Evolutionary conservation across 92 coral and sea anemone genomes (phyloP), one percentile per base, ranked within the genome.

Genomic region (Muricea muricata): DNA sequence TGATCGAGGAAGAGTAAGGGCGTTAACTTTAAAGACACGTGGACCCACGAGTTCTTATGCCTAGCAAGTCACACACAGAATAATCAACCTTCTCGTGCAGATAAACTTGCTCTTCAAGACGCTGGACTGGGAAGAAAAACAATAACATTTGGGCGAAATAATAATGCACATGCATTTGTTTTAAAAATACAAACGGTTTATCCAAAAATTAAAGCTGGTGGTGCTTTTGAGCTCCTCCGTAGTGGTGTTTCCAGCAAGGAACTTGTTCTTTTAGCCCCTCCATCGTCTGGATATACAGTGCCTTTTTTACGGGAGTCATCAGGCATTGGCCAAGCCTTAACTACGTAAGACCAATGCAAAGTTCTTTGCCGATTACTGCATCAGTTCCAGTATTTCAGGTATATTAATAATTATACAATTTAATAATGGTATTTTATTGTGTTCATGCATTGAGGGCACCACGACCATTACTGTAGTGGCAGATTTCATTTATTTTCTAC

Each of bases 311-410:
- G 82, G 30, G 82, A 81, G 17, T 29, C 33, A 9, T 80, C 86
- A 7, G 90, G 90, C 29, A 50, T 87, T 14, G 86, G 81, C 32
- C 87, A 87, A 57, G 89, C 89, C 23, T 28, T 86, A 34, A 67
- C 40, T 79, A 86, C 35, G 65, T 86, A 11, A 34, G 89, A 79
- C 89, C 89, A 12, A 17, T 86, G 17, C 89, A 86, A 40, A 60
- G 33, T n/a, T 21, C 32, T 33, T 73, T 86, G 24, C 32, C n/a
- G 24, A 31, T 55, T n/a, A 71, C 18, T 55, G 20, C 12, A 28
- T 11, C 74, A 5, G 32, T 6, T 52, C 18, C 28, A 34, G 18
- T 26, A 25, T 73, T 40, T 9, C 85, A 32, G 66, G 61, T 55
- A 63, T 9, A 45, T 1, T 45, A 45, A n/a, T n/a, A n/a, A n/a